Conservation (phyloP, 2,113 vertebrate genomes). For the Parus major region DNA sequence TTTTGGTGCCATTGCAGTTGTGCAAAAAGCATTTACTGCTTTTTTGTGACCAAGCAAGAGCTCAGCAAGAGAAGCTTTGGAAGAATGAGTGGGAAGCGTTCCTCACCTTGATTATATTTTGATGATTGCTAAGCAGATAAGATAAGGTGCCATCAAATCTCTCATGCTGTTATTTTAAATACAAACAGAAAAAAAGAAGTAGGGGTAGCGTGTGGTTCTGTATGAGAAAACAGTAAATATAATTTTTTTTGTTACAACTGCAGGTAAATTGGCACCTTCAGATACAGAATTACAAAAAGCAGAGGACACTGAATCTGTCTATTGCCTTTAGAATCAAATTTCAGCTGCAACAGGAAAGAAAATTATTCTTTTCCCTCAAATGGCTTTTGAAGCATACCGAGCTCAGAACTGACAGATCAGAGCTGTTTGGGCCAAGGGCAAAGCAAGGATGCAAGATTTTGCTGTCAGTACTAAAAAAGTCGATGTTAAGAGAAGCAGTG, state of each 20-base stretch:
- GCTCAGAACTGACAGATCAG: background rate
- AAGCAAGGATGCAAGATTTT: background rate
- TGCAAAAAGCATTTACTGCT: background rate
- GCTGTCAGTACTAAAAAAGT: background rate
- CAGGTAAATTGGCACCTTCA: background rate
- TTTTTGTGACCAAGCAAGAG: background rate
- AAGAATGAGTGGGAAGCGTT: background rate
- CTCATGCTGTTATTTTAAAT: background rate
- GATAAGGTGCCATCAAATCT: background rate
- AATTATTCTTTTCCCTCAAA: background rate
- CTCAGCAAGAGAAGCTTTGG: background rate
- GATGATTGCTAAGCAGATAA: background rate
- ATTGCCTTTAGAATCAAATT: background rate
- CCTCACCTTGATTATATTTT: background rate
- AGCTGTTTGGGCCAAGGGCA: background rate
- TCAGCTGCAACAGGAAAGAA: background rate
- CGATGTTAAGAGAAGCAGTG: background rate
- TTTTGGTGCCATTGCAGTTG: background rate
- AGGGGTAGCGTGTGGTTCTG: background rate
- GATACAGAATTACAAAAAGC: background rate
- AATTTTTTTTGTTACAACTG: background rate
- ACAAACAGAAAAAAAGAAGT: background rate
- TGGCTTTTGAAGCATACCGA: background rate
- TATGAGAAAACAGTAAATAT: background rate
- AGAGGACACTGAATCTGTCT: background rate